phyloP scores from a whole-genome alignment of 2,888 invertebrate genomes.

The Drosophila emarginata region DNA sequence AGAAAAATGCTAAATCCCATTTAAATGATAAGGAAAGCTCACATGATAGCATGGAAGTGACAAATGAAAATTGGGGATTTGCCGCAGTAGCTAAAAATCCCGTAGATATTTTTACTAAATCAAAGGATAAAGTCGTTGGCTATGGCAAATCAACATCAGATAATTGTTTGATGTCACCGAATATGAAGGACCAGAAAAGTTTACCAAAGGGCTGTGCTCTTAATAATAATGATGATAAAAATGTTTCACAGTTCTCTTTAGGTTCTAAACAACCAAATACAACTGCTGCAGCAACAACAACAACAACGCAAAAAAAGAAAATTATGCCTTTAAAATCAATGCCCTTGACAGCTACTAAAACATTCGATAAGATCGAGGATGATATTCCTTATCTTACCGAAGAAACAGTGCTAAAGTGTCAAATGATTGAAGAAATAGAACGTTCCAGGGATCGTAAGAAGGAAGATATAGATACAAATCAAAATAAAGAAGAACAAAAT shows the following conservation, averaged over 20 bases:
- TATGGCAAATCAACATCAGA: conserved; percentile 44
- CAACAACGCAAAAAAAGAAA: conserved; percentile 57
- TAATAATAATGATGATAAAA: conserved; percentile 30
- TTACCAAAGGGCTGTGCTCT: conserved; percentile 4
- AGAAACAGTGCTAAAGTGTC: conserved; percentile 84
- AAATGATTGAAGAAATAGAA: conserved; percentile 64
- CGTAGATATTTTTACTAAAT: conserved; percentile 81
- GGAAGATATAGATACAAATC: conserved; percentile 15
- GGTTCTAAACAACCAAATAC: conserved; percentile 7
- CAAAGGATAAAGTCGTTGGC: conserved; percentile 58
- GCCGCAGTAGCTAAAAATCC: conserved; percentile 85
- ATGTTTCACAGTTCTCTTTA: conserved; percentile 8
- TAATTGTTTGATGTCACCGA: conserved; percentile 27
- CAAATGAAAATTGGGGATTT: conserved; percentile 84
- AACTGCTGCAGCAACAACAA: background rate
- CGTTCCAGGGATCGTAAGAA: conserved; percentile 35
- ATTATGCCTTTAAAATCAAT: conserved; percentile 77
- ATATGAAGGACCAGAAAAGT: conserved; percentile 31
- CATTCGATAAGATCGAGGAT: conserved; percentile 68
- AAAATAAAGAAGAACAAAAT: conserved; percentile 15
- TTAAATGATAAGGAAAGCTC: conserved; percentile 43
- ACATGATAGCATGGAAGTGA: conserved; percentile 45
- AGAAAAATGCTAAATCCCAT: conserved; percentile 58
- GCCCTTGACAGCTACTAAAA: conserved; percentile 76
- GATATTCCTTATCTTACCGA: conserved; percentile 81